Percentiles rank a stretch among this genome's conserved stretches.
phyloP scores from a whole-genome alignment of 1,140 invertebrate species.

The Mya arenaria region DNA sequence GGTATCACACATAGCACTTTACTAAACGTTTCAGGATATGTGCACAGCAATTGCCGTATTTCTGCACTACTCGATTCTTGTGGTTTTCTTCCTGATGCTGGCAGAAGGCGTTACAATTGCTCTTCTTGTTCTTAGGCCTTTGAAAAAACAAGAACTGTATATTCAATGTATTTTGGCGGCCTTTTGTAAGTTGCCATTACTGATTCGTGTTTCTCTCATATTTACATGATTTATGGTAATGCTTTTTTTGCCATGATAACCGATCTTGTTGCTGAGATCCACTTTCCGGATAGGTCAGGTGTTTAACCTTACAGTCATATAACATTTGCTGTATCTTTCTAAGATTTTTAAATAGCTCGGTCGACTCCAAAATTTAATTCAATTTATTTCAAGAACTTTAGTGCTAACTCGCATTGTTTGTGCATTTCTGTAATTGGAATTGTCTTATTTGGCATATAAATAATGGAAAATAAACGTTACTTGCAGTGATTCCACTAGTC shows the following conservation, averaged over 20 bases:
- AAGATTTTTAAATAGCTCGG: too few species aligned
- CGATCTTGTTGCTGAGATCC: neutral
- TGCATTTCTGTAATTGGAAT: too few species aligned
- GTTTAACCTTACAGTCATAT: neutral
- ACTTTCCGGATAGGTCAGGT: neutral
- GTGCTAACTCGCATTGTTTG: too few species aligned
- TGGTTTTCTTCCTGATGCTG: constrained; percentile 29
- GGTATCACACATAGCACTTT: too few species aligned
- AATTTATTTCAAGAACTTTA: too few species aligned
- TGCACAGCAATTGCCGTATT: constrained; percentile 7
- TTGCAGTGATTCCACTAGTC: constrained; percentile 48
- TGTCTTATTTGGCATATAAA: too few species aligned
- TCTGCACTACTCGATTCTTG: neutral
- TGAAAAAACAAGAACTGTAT: neutral
- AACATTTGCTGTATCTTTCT: neutral
- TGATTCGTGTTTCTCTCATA: too few species aligned
- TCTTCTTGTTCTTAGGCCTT: neutral
- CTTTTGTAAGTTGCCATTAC: neutral
- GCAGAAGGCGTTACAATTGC: constrained; percentile 2
- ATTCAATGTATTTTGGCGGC: neutral
- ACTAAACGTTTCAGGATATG: neutral
- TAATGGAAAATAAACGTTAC: too few species aligned
- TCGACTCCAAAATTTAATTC: too few species aligned
- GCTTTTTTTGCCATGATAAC: too few species aligned
- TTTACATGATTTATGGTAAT: too few species aligned